Evolutionary conservation across 2,113 vertebrate genomes (phyloP), one percentile per base, ranked within the genome.

Genomic region (Gallinago undulata): DNA sequence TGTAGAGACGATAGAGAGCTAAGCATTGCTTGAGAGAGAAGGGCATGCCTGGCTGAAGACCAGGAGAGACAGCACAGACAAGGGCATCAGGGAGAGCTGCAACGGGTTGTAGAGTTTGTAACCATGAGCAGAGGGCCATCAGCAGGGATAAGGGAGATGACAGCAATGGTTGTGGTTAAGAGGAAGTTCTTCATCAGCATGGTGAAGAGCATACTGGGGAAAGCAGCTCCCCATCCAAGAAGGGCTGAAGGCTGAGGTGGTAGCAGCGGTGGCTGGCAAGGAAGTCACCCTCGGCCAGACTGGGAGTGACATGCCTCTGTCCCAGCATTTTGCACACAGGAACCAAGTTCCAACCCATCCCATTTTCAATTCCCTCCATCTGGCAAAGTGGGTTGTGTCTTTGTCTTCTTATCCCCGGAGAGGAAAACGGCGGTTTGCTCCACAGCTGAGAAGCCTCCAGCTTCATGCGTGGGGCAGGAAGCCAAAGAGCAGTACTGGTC

Each of bases 81-180:
- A 51, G 28, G 27, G 11, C 48, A 27, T 33, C 41, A 37, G 23
- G 25, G 87, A 63, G 59, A 74, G 27, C 37, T 43, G 63, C 23
- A 21, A 10, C 15, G 47, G 12, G 19, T 43, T 25, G 2, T 35
- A 39, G 41, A 77, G 31, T 41, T 41, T 50, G 11, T 39, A 56
- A 64, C 24, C 19, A 8, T 0, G 6, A 79, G 45, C 15, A 74
- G 41, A 9, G 15, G 79, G n/a, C 35, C 21, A 19, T 13, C 3
- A 7, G 48, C 0, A 0, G 4, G 27, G 27, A 45, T n/a, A 63
- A 83, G 3, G n/a, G 57, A 72, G 48, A 41, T 1, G 11, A 73
- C n/a, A 84, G 13, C 10, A 68, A 25, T 1, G 3, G 41, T 19
- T 80, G 55, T 60, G 57, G 28, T 23, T 51, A 57, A 57, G 64